These are phyloP conservation scores for Piprites chloris DNA, from an alignment of 2,113 vertebrate species.

Conservation along the genomic window DNA sequence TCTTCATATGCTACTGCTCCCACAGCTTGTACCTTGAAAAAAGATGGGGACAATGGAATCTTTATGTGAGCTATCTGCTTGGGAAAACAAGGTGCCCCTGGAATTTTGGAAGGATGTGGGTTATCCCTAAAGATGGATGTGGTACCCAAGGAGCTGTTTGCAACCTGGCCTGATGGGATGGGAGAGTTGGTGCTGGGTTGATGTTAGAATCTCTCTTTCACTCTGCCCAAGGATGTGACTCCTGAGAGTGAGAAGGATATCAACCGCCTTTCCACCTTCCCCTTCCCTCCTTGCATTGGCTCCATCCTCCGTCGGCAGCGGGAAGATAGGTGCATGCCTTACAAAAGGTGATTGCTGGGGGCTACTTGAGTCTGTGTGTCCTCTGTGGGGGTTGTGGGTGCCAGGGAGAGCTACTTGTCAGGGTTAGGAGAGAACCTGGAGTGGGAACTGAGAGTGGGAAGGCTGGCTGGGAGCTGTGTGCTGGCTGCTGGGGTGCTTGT, in stretches of 20 bases:
- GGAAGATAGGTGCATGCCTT: slow-evolving; percentile 64
- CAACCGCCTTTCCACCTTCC: slow-evolving; percentile 91
- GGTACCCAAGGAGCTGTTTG: not conserved
- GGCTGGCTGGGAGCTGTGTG: not conserved
- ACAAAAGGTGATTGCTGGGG: slow-evolving; percentile 65
- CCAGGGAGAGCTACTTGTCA: not conserved
- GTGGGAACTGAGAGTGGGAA: not conserved
- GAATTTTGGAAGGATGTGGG: not conserved
- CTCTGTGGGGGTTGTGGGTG: not conserved
- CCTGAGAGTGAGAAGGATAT: slow-evolving; percentile 86
- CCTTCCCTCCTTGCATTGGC: slow-evolving; percentile 88
- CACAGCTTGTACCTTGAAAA: not conserved
- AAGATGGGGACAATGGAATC: not conserved
- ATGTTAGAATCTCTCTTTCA: not conserved
- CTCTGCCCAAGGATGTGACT: slow-evolving; percentile 59
- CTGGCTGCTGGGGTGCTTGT: not conserved
- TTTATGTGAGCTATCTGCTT: not conserved
- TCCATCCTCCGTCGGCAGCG: slow-evolving; percentile 86
- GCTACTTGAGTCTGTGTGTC: not conserved
- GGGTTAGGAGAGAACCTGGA: not conserved
- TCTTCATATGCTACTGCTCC: not conserved
- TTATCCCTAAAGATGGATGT: not conserved
- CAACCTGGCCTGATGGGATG: not conserved
- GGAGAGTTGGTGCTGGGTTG: not conserved
- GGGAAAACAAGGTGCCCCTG: not conserved